Evolutionary conservation across 2,888 invertebrate genomes (phyloP).

Genomic region (Mechanitis messenoides): DNA sequence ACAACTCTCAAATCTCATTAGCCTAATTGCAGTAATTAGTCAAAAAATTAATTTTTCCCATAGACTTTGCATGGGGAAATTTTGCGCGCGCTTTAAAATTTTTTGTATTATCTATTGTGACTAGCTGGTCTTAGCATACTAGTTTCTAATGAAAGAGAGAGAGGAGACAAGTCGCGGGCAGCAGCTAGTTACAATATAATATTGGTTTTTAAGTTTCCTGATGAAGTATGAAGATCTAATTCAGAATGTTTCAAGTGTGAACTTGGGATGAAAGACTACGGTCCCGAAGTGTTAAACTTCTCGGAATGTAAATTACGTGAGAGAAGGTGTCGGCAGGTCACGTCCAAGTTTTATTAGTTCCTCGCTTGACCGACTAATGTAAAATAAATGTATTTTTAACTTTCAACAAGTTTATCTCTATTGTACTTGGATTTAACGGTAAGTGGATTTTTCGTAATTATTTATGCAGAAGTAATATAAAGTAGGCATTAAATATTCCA

Average conservation of each 20-base stretch:
- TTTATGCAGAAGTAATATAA: neutral
- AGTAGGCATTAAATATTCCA: too few species aligned
- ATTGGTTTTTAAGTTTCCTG: too few species aligned
- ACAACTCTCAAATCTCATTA: too few species aligned
- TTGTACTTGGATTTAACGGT: neutral
- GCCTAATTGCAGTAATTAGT: too few species aligned
- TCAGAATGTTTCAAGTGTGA: neutral
- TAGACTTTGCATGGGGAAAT: too few species aligned
- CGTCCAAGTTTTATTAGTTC: slow-evolving; percentile 52
- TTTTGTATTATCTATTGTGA: too few species aligned
- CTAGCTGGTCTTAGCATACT: too few species aligned
- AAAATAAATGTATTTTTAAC: slow-evolving; percentile 7
- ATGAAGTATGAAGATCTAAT: neutral
- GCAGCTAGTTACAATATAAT: too few species aligned
- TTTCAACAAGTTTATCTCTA: slow-evolving; percentile 1
- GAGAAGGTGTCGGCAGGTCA: slow-evolving; percentile 35
- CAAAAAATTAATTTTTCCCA: too few species aligned
- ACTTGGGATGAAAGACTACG: slow-evolving; percentile 6
- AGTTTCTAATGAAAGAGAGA: too few species aligned
- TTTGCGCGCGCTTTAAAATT: too few species aligned
- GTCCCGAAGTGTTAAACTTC: slow-evolving; percentile 31
- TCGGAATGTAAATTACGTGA: slow-evolving; percentile 38
- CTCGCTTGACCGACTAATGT: slow-evolving; percentile 19
- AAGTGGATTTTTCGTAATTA: neutral
- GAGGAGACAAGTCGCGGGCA: too few species aligned